phyloP scores from a whole-genome alignment of 2,113 vertebrate species.

The Lampris megalopsis region DNA sequence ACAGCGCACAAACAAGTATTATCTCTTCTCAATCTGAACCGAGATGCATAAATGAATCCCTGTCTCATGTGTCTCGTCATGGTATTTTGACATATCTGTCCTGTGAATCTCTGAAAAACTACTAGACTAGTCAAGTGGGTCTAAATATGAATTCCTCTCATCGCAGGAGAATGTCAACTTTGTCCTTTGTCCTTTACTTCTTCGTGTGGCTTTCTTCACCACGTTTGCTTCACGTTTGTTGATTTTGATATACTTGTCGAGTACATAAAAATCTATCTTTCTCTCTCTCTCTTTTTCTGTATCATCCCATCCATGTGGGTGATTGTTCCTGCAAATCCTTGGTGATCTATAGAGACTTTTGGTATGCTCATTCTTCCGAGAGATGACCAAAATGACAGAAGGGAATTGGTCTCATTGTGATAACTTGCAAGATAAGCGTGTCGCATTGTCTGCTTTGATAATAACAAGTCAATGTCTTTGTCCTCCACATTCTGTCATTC shows the following conservation, averaged over 20 bases:
- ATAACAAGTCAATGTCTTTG: constrained; percentile 54
- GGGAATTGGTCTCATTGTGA: constrained; percentile 52
- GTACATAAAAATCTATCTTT: constrained; percentile 77
- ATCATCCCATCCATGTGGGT: constrained; percentile 90
- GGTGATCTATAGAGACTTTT: constrained; percentile 91
- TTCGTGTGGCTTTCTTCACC: constrained; percentile 26
- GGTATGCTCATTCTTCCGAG: constrained; percentile 87
- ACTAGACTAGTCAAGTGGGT: constrained; percentile 22
- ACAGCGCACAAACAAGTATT: not conserved
- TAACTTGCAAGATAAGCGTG: constrained; percentile 63
- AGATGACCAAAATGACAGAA: constrained; percentile 82
- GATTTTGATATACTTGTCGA: constrained; percentile 72
- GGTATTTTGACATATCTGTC: constrained; percentile 46
- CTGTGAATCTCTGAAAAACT: constrained; percentile 5
- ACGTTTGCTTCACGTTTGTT: constrained; percentile 70
- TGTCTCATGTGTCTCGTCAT: not conserved
- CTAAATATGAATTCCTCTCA: constrained; percentile 42
- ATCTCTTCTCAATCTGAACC: constrained; percentile 43
- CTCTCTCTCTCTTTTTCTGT: constrained; percentile 82
- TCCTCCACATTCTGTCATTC: constrained; percentile 82
- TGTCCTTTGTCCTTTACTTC: constrained; percentile 39
- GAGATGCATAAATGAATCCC: constrained; percentile 39
- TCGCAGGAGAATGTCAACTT: constrained; percentile 20
- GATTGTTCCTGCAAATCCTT: constrained; percentile 89
- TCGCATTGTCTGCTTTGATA: constrained; percentile 65